Evolutionary conservation across 35 echinoderm and acorn worm genomes (phyloP).

Genomic region (Chiridota heheva): DNA sequence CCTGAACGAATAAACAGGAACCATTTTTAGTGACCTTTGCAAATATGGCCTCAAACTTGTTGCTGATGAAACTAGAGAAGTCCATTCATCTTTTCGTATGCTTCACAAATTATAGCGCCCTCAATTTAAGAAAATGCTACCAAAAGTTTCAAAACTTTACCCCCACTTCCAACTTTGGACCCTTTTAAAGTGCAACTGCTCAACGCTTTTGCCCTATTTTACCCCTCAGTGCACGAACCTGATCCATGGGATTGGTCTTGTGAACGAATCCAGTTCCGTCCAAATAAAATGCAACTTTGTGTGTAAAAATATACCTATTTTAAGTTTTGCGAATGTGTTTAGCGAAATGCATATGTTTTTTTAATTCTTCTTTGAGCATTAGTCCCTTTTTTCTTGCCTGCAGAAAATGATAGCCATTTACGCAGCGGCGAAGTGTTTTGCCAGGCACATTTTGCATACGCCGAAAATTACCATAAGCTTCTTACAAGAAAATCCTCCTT

Average conservation of each 20-base stretch:
- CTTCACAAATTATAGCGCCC: slow-evolving; percentile 24
- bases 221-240: slow-evolving; percentile 5
- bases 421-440: neutral
- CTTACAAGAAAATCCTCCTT: slow-evolving; percentile 14
- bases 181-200: neutral
- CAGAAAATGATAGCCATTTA: slow-evolving; percentile 24
- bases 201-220: slow-evolving; percentile 24
- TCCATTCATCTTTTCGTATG: slow-evolving; percentile 35
- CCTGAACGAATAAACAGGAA: slow-evolving; percentile 35
- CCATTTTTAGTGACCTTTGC: neutral
- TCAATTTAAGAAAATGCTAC: slow-evolving; percentile 36
- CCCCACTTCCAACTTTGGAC: slow-evolving; percentile 32
- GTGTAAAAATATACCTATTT: neutral
- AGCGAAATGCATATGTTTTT: slow-evolving; percentile 13
- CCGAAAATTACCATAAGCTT: slow-evolving; percentile 2
- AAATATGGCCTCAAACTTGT: slow-evolving; percentile 45
- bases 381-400: slow-evolving; percentile 27
- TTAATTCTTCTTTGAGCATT: neutral
- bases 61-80: neutral
- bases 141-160: neutral
- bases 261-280: slow-evolving; percentile 23
- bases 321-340: neutral
- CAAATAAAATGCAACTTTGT: slow-evolving; percentile 41
- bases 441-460: neutral
- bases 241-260: slow-evolving; percentile 47